phyloP scores from a whole-genome alignment of 2,888 invertebrate species.

The Strigamia transsilvanica region DNA sequence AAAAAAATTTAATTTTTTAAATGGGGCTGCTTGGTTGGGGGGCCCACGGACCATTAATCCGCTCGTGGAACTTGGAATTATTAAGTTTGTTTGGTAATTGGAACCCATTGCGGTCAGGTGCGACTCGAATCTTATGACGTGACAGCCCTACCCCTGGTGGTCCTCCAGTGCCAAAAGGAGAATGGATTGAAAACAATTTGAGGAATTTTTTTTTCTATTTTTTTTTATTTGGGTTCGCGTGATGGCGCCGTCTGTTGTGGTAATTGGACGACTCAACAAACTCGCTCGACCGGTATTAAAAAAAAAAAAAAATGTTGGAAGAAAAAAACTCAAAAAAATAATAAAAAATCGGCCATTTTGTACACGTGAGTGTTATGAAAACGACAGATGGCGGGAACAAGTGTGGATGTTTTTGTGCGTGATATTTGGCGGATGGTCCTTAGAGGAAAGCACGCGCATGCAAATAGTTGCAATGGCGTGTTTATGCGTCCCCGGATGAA shows the following conservation, averaged over 20 bases:
- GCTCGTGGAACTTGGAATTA: neutral
- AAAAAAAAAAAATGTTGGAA: neutral
- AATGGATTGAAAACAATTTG: slow-evolving; percentile 26
- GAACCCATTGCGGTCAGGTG: slow-evolving; percentile 18
- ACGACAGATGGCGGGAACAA: slow-evolving; percentile 18
- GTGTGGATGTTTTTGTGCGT: slow-evolving; percentile 2
- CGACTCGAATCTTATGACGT: neutral
- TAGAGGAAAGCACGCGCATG: neutral
- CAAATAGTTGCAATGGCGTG: slow-evolving; percentile 30
- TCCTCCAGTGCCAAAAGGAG: slow-evolving; percentile 1
- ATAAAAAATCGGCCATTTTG: slow-evolving; percentile 12
- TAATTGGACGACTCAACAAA: slow-evolving; percentile 30
- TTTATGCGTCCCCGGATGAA: slow-evolving; percentile 26
- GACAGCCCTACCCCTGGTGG: neutral
- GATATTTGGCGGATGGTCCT: slow-evolving; percentile 12
- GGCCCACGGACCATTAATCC: no score
- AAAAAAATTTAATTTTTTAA: no score
- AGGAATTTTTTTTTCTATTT: neutral
- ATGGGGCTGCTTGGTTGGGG: no score
- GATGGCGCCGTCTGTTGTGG: slow-evolving; percentile 30
- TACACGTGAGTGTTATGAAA: slow-evolving; percentile 9
- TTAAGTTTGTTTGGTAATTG: neutral
- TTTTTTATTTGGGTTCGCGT: neutral
- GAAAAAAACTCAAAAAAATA: neutral
- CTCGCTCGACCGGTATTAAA: slow-evolving; percentile 30